Conservation (phyloP, 2,797 vertebrate genomes). For the Pteropus rufus region DNA sequence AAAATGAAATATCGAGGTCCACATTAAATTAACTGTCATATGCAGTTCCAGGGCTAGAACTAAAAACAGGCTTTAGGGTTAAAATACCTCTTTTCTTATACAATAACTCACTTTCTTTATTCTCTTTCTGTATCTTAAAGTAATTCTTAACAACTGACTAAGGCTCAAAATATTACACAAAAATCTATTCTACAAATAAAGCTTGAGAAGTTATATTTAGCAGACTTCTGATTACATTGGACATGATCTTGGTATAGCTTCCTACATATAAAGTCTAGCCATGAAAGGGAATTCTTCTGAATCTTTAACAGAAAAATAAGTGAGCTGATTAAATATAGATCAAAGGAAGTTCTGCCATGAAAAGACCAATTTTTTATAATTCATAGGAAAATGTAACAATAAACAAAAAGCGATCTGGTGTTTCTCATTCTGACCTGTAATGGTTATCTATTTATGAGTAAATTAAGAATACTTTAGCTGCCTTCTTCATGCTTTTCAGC, state of each 20-base stretch:
- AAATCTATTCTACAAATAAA: slow-evolving; percentile 50
- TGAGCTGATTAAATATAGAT: slow-evolving; percentile 55
- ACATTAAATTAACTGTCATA: background rate
- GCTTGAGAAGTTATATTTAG: slow-evolving; percentile 40
- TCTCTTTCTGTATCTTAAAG: slow-evolving; percentile 29
- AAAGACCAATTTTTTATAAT: slow-evolving; percentile 31
- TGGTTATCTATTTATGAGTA: background rate
- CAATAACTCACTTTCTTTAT: background rate
- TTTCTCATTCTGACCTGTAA: background rate
- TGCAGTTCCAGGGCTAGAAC: background rate
- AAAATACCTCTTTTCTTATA: slow-evolving; percentile 28
- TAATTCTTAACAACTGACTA: slow-evolving; percentile 43
- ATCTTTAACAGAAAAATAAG: slow-evolving; percentile 49
- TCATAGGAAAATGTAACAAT: background rate
- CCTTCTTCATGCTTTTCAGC: background rate
- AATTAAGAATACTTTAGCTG: background rate
- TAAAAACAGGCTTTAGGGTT: background rate
- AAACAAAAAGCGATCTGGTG: slow-evolving; percentile 39
- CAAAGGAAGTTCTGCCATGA: slow-evolving; percentile 34
- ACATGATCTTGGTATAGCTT: slow-evolving; percentile 35
- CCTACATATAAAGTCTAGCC: slow-evolving; percentile 15
- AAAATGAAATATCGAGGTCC: slow-evolving; percentile 30
- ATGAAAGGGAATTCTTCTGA: slow-evolving; percentile 45
- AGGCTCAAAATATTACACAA: slow-evolving; percentile 28
- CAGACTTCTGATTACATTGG: slow-evolving; percentile 38